These are phyloP conservation scores for Nixonia krombeini DNA, from an alignment of 1,140 invertebrate species.

Conservation along the genomic window DNA sequence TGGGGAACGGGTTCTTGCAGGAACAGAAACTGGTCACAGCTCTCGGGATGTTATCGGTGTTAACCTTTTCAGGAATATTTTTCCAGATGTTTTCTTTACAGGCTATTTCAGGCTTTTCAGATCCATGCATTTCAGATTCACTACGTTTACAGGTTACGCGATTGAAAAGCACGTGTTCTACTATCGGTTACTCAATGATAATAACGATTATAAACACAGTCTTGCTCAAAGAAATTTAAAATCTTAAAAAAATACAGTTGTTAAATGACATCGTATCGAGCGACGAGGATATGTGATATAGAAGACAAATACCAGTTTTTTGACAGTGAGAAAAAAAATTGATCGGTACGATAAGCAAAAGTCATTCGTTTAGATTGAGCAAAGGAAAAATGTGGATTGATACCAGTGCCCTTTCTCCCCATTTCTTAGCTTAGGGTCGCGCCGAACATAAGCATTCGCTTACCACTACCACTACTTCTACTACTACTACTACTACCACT, in stretches of 20 bases:
- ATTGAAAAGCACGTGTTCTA: slow-evolving; percentile 45
- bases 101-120: slow-evolving; percentile 67
- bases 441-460: slow-evolving; percentile 72
- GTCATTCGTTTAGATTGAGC: slow-evolving; percentile 40
- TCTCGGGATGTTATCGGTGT: slow-evolving; percentile 43
- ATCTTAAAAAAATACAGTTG: too few relatives aligned
- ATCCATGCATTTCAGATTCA: slow-evolving; percentile 54
- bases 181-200: slow-evolving; percentile 23
- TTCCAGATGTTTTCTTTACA: slow-evolving; percentile 71
- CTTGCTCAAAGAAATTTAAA: too few relatives aligned
- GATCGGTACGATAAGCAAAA: slow-evolving; percentile 18
- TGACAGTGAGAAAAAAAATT: slow-evolving; percentile 41
- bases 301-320: too few relatives aligned
- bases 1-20: slow-evolving; percentile 53
- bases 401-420: slow-evolving; percentile 72
- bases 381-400: slow-evolving; percentile 65
- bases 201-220: slow-evolving; percentile 33
- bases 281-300: too few relatives aligned
- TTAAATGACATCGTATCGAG: too few relatives aligned
- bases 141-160: slow-evolving; percentile 61
- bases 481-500: slow-evolving; percentile 71
- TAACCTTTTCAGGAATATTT: slow-evolving; percentile 57
- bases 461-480: slow-evolving; percentile 70
- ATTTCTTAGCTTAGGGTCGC: slow-evolving; percentile 73
- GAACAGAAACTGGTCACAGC: slow-evolving; percentile 56